phyloP scores from a whole-genome alignment of 2,888 invertebrate genomes.

The Drosophila setosimentum region DNA sequence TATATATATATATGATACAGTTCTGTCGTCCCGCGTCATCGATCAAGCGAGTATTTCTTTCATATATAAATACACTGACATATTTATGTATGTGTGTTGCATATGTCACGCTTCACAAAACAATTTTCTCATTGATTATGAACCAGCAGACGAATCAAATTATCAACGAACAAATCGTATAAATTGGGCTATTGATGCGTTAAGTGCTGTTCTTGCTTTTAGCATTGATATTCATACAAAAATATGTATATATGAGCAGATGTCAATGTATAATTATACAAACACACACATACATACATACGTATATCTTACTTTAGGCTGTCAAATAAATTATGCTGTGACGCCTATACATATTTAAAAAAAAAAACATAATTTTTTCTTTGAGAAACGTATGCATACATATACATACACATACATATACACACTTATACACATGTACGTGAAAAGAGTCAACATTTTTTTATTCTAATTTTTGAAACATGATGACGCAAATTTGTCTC shows the following conservation, averaged over 20 bases:
- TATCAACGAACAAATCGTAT: constrained; percentile 21
- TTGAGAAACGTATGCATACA: not conserved
- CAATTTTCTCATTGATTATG: constrained; percentile 46
- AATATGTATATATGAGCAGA: not conserved
- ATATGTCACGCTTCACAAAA: constrained; percentile 39
- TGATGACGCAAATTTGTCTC: constrained; percentile 47
- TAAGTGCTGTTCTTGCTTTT: constrained; percentile 10
- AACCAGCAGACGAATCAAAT: constrained; percentile 24
- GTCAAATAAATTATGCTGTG: constrained; percentile 2
- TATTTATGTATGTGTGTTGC: not conserved
- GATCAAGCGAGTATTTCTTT: constrained; percentile 30
- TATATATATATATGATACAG: constrained; percentile 25
- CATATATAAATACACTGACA: not conserved
- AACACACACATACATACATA: not conserved
- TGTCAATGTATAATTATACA: not conserved
- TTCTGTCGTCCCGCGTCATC: constrained; percentile 37
- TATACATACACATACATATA: not conserved
- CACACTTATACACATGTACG: constrained; percentile 2
- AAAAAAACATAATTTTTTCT: constrained; percentile 7
- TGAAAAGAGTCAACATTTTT: constrained; percentile 28
- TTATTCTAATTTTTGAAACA: constrained; percentile 40
- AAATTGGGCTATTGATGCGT: constrained; percentile 40
- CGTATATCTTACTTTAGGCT: not conserved
- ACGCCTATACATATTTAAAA: not conserved
- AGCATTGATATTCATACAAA: not conserved